Evolutionary conservation across 2,888 invertebrate genomes (phyloP).

Genomic region (Linnaemya tessellans): DNA sequence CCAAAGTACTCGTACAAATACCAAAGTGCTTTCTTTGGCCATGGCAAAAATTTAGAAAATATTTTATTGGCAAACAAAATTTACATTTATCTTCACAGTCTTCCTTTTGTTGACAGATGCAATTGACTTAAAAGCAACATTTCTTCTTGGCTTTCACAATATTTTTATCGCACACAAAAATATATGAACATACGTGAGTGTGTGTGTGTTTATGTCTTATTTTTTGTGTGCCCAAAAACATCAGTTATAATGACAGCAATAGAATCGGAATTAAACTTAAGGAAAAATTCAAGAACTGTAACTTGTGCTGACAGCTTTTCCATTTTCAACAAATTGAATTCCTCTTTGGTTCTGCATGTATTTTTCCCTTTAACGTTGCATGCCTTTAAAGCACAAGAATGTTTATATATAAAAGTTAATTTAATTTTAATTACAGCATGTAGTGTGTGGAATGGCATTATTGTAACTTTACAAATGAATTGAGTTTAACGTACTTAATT

Average conservation of each 20-base stretch:
- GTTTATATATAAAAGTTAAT: slow-evolving; percentile 40
- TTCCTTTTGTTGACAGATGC: slow-evolving; percentile 67
- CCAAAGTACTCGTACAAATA: slow-evolving; percentile 44
- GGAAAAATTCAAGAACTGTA: slow-evolving; percentile 9
- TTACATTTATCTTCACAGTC: slow-evolving; percentile 63
- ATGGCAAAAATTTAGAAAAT: slow-evolving; percentile 51
- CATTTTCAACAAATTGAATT: slow-evolving; percentile 31
- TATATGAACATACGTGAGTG: neutral
- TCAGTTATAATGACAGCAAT: neutral
- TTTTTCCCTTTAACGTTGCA: neutral
- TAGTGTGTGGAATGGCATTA: neutral
- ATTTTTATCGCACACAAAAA: slow-evolving; percentile 33
- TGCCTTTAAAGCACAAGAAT: slow-evolving; percentile 2
- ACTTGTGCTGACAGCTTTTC: neutral
- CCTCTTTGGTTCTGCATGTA: neutral
- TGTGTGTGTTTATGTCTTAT: neutral
- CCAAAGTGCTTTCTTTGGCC: slow-evolving; percentile 47
- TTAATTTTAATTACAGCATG: slow-evolving; percentile 35
- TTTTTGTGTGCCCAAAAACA: neutral
- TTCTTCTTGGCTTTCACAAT: slow-evolving; percentile 56
- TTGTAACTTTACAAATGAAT: neutral
- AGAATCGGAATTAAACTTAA: slow-evolving; percentile 4
- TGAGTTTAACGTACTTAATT: slow-evolving; percentile 28
- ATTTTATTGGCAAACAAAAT: slow-evolving; percentile 61
- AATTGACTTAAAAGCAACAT: slow-evolving; percentile 71